Percentiles rank a stretch among this genome's conserved stretches.
Conservation (phyloP, 2,113 vertebrate species). For the Oreotragus oreotragus region DNA sequence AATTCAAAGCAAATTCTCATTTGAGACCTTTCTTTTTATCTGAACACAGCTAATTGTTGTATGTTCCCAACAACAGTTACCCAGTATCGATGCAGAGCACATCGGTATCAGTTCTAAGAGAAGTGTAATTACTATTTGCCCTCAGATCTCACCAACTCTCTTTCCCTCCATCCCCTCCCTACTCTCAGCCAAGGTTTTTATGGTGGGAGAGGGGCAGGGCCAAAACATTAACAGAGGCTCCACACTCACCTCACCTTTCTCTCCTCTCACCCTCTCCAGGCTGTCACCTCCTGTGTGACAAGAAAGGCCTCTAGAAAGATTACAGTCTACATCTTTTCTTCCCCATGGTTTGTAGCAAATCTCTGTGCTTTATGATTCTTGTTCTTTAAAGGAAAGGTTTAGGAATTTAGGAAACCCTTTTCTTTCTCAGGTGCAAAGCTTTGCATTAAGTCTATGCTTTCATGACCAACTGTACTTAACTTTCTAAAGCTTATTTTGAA, state of each 20-base stretch:
- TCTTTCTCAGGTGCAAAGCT: background rate
- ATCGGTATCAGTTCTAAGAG: background rate
- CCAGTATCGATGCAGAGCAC: background rate
- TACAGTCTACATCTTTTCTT: background rate
- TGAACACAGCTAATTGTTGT: background rate
- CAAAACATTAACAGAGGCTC: background rate
- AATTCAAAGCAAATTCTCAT: background rate
- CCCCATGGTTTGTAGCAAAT: background rate
- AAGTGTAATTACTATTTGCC: background rate
- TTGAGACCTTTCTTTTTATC: background rate
- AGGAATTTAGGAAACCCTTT: background rate
- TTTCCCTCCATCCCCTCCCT: background rate
- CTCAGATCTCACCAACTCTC: background rate
- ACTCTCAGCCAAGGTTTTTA: background rate
- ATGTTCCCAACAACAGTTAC: background rate
- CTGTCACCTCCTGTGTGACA: background rate
- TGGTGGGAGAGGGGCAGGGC: background rate
- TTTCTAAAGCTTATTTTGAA: background rate
- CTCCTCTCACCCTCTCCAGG: background rate
- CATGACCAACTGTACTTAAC: background rate
- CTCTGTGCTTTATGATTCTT: background rate
- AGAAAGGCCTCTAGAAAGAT: background rate
- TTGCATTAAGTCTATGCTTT: background rate
- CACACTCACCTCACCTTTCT: background rate
- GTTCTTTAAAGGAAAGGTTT: background rate